phyloP scores from a whole-genome alignment of 2,888 invertebrate species.

The Drosophila merina region DNA sequence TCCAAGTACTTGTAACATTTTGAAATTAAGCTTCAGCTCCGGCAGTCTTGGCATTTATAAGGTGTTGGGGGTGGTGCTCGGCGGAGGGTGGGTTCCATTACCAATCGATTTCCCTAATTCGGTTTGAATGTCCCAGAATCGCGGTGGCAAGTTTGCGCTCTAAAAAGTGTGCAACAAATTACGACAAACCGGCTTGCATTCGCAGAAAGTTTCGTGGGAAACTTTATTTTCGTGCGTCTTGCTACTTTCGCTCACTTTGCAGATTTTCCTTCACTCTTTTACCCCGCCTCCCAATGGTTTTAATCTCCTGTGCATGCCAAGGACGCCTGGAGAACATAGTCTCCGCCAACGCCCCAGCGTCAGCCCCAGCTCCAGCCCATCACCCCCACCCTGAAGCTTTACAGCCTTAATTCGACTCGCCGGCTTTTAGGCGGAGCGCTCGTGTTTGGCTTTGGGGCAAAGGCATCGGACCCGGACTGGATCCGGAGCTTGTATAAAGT shows the following conservation, averaged over 20 bases:
- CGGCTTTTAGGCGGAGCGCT: slow-evolving; percentile 30
- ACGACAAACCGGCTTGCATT: slow-evolving; percentile 36
- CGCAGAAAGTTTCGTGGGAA: slow-evolving; percentile 26
- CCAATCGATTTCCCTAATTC: slow-evolving; percentile 36
- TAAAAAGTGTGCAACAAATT: slow-evolving; percentile 38
- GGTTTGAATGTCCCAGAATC: neutral
- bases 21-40: slow-evolving; percentile 29
- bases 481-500: slow-evolving; percentile 48
- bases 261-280: slow-evolving; percentile 17
- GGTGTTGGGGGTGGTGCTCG: neutral
- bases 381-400: slow-evolving; percentile 9
- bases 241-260: slow-evolving; percentile 13
- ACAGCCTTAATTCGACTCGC: slow-evolving; percentile 34
- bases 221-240: slow-evolving; percentile 29
- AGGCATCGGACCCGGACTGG: neutral
- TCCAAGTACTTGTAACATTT: slow-evolving; percentile 23
- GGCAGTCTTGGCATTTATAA: slow-evolving; percentile 12
- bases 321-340: slow-evolving; percentile 3
- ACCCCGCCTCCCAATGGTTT: slow-evolving; percentile 7
- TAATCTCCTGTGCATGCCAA: slow-evolving; percentile 42
- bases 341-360: too few species aligned
- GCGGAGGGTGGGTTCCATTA: slow-evolving; percentile 19
- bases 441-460: slow-evolving; percentile 35
- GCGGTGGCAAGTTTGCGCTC: slow-evolving; percentile 11
- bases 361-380: neutral